These are phyloP conservation scores for Florisuga fusca DNA, from an alignment of 2,797 vertebrate species.

Conservation along the genomic window DNA sequence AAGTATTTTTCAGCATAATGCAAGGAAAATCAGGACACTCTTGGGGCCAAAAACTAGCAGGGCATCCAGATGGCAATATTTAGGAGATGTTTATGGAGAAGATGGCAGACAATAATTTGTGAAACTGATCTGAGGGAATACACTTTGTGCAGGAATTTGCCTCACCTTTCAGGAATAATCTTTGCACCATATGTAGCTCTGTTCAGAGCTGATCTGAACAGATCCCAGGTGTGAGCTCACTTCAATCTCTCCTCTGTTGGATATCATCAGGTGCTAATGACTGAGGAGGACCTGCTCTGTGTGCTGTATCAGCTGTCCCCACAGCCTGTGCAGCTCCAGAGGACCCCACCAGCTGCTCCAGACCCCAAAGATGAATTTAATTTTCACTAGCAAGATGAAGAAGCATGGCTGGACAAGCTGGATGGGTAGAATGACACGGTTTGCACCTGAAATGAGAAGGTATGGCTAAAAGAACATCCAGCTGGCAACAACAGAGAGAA, in stretches of 20 bases:
- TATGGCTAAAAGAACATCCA: not conserved
- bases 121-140: not conserved
- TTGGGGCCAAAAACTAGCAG: not conserved
- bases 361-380: not conserved
- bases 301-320: not conserved
- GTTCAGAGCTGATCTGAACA: not conserved
- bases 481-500: not conserved
- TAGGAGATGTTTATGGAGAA: not conserved
- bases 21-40: not conserved
- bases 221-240: not conserved
- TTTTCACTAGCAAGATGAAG: not conserved
- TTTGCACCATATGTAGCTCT: not conserved
- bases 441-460: not conserved
- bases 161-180: not conserved
- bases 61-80: not conserved
- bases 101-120: fast-evolving
- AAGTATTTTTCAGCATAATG: not conserved
- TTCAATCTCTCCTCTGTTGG: not conserved
- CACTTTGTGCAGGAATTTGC: not conserved
- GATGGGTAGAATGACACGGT: not conserved
- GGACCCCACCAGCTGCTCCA: not conserved
- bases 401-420: not conserved
- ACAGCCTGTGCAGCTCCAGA: not conserved
- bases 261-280: not conserved
- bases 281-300: not conserved